These are phyloP conservation scores for Pyrochroa serraticornis DNA, from an alignment of 2,888 invertebrate species.

Conservation along the genomic window DNA sequence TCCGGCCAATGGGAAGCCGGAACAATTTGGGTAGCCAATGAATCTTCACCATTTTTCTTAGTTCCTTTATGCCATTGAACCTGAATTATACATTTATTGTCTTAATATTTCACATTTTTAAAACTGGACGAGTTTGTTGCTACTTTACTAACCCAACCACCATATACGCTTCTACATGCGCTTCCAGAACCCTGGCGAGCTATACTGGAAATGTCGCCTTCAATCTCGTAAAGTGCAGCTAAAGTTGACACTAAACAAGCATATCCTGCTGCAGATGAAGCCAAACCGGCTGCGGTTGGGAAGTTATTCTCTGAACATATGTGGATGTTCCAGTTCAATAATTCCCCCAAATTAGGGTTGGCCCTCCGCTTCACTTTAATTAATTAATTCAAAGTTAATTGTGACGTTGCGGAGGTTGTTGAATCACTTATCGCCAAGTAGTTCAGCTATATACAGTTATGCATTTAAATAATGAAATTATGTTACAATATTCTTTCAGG, in stretches of 20 bases:
- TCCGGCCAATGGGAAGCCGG: slow-evolving; percentile 85
- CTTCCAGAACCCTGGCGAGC: slow-evolving; percentile 93
- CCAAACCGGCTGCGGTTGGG: slow-evolving; percentile 97
- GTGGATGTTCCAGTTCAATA: slow-evolving; percentile 74
- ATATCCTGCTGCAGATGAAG: slow-evolving; percentile 98
- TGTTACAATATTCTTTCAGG: not conserved
- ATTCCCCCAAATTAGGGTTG: slow-evolving; percentile 50
- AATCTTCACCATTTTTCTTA: slow-evolving; percentile 70
- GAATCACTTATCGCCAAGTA: too few species aligned
- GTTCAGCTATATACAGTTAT: too few species aligned
- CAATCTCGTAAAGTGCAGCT: slow-evolving; percentile 74
- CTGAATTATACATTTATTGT: too few species aligned
- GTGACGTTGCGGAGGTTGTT: slow-evolving; percentile 4
- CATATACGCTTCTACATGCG: slow-evolving; percentile 92
- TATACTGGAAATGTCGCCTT: slow-evolving; percentile 75
- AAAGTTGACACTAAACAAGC: slow-evolving; percentile 88
- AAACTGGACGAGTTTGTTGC: not conserved
- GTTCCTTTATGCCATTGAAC: slow-evolving; percentile 83
- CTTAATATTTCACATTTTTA: slow-evolving; percentile 54
- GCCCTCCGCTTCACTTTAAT: slow-evolving; percentile 61
- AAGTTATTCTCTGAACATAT: slow-evolving; percentile 95
- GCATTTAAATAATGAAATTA: too few species aligned
- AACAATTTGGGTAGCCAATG: slow-evolving; percentile 76
- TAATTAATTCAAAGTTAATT: slow-evolving; percentile 17
- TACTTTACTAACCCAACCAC: slow-evolving; percentile 72